Conservation (phyloP, 2,888 invertebrate species). For the Kuschelorhynchus macadamiae region DNA sequence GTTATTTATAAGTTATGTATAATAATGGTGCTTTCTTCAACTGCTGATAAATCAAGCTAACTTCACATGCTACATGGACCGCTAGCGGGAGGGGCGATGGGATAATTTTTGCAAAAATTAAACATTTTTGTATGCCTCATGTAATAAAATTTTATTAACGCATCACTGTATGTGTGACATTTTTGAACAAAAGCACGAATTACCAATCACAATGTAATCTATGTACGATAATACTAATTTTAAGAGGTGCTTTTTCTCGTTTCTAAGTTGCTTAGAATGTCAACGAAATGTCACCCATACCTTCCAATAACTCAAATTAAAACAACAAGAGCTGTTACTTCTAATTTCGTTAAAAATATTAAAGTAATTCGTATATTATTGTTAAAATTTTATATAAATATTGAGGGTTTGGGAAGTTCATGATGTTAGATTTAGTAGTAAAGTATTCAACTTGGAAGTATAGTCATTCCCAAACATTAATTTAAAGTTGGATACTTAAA, state of each 20-base stretch:
- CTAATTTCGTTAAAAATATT: slow-evolving; percentile 53
- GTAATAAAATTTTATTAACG: slow-evolving; percentile 59
- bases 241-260: slow-evolving; percentile 44
- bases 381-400: slow-evolving; percentile 68
- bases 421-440: slow-evolving; percentile 41
- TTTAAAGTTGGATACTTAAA: slow-evolving; percentile 47
- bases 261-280: slow-evolving; percentile 44
- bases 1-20: slow-evolving; percentile 57
- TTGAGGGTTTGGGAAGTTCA: slow-evolving; percentile 64
- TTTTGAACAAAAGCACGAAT: slow-evolving; percentile 23
- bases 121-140: slow-evolving; percentile 67
- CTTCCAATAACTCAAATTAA: slow-evolving; percentile 49
- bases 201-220: slow-evolving; percentile 21
- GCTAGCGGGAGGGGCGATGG: slow-evolving; percentile 68
- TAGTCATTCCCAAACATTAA: slow-evolving; percentile 66
- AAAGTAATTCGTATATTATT: slow-evolving; percentile 63
- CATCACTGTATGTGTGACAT: slow-evolving; percentile 65
- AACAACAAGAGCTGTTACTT: slow-evolving; percentile 36
- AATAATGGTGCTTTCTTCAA: slow-evolving; percentile 69
- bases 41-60: slow-evolving; percentile 69
- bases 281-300: slow-evolving; percentile 66
- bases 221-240: slow-evolving; percentile 14
- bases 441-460: slow-evolving; percentile 42
- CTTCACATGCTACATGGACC: slow-evolving; percentile 70
- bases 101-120: slow-evolving; percentile 62